These are phyloP conservation scores for Eumacrocentrus americanus DNA, from an alignment of 2,888 invertebrate species.

Conservation along the genomic window DNA sequence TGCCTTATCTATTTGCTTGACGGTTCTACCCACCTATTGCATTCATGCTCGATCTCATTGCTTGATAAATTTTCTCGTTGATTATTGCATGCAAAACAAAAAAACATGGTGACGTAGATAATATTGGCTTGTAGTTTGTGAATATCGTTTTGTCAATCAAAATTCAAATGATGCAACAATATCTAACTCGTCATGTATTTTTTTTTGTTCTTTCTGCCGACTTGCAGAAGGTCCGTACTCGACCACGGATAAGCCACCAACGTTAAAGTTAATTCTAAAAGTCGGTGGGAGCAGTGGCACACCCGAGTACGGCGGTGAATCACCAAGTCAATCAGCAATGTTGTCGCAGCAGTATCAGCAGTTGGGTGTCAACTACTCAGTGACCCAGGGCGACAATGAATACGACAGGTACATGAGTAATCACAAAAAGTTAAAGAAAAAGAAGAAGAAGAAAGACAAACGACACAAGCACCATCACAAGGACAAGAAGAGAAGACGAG, in stretches of 20 bases:
- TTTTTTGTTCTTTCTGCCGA: background rate
- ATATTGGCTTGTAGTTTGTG: background rate
- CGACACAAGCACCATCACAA: conserved; percentile 78
- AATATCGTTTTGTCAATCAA: background rate
- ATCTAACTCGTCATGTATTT: background rate
- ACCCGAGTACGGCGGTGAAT: conserved; percentile 65
- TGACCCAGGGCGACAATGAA: conserved; percentile 54
- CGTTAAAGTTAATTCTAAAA: conserved; percentile 75
- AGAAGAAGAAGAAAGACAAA: conserved; percentile 80
- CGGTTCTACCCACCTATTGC: background rate
- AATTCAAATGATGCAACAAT: background rate
- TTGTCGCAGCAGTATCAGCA: conserved; percentile 57
- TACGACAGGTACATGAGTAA: conserved; percentile 54
- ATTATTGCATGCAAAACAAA: conserved; percentile 15
- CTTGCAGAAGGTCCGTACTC: conserved; percentile 48
- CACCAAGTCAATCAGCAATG: conserved; percentile 47
- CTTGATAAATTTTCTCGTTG: background rate
- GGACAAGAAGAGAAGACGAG: conserved; percentile 69
- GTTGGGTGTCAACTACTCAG: conserved; percentile 58
- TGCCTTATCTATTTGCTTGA: background rate
- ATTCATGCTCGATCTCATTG: conserved; percentile 16
- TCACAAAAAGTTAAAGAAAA: conserved; percentile 77
- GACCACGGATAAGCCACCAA: conserved; percentile 63
- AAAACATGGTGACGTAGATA: no score
- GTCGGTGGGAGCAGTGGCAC: conserved; percentile 73